Evolutionary conservation across 2,797 vertebrate genomes (phyloP).

Genomic region (Rhinatrema bivittatum): DNA sequence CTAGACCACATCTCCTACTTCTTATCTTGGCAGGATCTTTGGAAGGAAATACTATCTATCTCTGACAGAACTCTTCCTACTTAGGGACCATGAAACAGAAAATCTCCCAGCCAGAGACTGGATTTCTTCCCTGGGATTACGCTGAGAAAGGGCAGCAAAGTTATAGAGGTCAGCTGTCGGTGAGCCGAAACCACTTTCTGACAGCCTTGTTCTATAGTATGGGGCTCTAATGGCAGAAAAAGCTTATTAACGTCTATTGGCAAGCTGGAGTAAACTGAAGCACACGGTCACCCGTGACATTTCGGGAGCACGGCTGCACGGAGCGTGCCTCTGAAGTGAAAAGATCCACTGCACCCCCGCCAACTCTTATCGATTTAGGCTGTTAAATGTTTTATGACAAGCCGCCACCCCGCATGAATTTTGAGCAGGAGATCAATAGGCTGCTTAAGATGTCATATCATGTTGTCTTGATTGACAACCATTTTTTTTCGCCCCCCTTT

Average conservation of each 20-base stretch:
- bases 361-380: slow-evolving; percentile 49
- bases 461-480: slow-evolving; percentile 18
- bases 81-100: no score
- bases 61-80: no score
- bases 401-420: slow-evolving; percentile 36
- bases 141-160: no score
- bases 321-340: slow-evolving; percentile 38
- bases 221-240: slow-evolving; percentile 1
- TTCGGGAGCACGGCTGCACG: slow-evolving; percentile 28
- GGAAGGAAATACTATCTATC: no score
- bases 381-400: slow-evolving; percentile 57
- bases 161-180: no score
- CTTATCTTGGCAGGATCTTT: no score
- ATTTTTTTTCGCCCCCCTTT: neutral
- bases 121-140: no score
- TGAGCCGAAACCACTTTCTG: no score
- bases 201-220: neutral
- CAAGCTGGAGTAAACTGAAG: slow-evolving; percentile 8
- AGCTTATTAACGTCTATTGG: slow-evolving; percentile 22
- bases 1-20: no score
- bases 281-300: slow-evolving; percentile 21
- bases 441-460: slow-evolving; percentile 33
- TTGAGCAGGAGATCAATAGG: slow-evolving; percentile 44
- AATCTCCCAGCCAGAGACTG: no score
- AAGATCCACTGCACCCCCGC: slow-evolving; percentile 31